A percentile compares a stretch with the other conserved stretches of the same genome.
These are phyloP conservation scores for Stegastes partitus DNA, from an alignment of 2,113 vertebrate genomes.

Conservation along the genomic window DNA sequence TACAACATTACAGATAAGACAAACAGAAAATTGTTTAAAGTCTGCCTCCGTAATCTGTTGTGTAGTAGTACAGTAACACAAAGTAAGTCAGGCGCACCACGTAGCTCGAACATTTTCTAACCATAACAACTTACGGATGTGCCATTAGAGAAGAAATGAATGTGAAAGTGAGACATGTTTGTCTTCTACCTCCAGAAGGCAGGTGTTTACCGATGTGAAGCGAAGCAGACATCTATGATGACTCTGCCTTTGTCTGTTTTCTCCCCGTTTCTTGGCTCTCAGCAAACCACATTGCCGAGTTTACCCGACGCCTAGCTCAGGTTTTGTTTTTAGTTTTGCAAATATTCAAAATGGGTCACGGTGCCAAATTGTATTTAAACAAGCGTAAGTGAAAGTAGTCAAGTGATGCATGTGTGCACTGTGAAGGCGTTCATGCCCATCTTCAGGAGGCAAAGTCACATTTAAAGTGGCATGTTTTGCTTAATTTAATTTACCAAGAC, in stretches of 20 bases:
- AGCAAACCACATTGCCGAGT: not conserved
- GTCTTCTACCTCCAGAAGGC: not conserved
- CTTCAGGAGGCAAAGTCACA: not conserved
- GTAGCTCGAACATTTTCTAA: not conserved
- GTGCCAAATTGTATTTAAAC: conserved; percentile 2
- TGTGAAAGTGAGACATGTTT: not conserved
- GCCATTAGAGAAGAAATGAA: not conserved
- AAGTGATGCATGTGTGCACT: not conserved
- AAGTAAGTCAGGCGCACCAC: not conserved
- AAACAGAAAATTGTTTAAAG: too few relatives aligned
- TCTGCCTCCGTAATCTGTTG: too few relatives aligned
- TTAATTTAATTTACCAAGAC: not conserved
- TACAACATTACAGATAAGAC: too few relatives aligned
- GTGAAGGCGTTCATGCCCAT: not conserved
- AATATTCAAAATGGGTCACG: not conserved
- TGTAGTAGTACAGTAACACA: not conserved
- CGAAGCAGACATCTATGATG: not conserved
- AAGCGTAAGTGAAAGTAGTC: not conserved
- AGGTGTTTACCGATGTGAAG: not conserved
- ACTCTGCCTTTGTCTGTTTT: conserved; percentile 6
- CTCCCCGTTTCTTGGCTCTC: not conserved
- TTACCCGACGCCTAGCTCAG: not conserved
- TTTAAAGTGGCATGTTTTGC: not conserved
- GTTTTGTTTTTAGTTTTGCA: conserved; percentile 38
- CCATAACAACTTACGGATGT: not conserved